Percentiles rank a stretch among this genome's conserved stretches.
phyloP scores from a whole-genome alignment of 2,113 vertebrate species.

The Oplegnathus fasciatus region DNA sequence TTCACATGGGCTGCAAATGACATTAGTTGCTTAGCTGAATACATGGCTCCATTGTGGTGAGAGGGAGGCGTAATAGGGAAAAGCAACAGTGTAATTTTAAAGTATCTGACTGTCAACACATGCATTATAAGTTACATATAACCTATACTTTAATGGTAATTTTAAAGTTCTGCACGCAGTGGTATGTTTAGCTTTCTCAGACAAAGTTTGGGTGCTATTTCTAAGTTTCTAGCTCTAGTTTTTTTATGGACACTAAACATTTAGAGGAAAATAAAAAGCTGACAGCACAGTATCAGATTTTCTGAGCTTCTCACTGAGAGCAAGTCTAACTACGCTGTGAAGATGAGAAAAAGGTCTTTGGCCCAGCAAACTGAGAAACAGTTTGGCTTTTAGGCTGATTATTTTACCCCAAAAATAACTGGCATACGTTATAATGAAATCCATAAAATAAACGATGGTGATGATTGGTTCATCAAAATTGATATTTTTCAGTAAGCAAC shows the following conservation, averaged over 20 bases:
- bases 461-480: background rate
- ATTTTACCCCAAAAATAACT: background rate
- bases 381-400: background rate
- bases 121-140: slow-evolving; percentile 1
- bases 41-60: slow-evolving; percentile 33
- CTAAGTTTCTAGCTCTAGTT: background rate
- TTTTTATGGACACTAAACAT: background rate
- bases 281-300: background rate
- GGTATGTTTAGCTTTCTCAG: slow-evolving; percentile 22
- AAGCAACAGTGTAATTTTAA: slow-evolving; percentile 33
- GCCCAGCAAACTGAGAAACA: background rate
- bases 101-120: slow-evolving; percentile 46
- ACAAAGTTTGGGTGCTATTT: slow-evolving; percentile 1
- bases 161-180: slow-evolving; percentile 8
- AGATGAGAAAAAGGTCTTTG: background rate
- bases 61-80: slow-evolving; percentile 24
- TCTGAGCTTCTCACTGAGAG: background rate
- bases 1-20: slow-evolving; percentile 56
- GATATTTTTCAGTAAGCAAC: background rate
- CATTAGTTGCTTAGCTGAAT: slow-evolving; percentile 50
- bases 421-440: background rate
- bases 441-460: no score
- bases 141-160: slow-evolving; percentile 31
- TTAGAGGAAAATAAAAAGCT: background rate
- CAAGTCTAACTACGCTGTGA: background rate